These are phyloP conservation scores for Sebastes goodei DNA, from an alignment of 2,797 vertebrate species.

Conservation along the genomic window DNA sequence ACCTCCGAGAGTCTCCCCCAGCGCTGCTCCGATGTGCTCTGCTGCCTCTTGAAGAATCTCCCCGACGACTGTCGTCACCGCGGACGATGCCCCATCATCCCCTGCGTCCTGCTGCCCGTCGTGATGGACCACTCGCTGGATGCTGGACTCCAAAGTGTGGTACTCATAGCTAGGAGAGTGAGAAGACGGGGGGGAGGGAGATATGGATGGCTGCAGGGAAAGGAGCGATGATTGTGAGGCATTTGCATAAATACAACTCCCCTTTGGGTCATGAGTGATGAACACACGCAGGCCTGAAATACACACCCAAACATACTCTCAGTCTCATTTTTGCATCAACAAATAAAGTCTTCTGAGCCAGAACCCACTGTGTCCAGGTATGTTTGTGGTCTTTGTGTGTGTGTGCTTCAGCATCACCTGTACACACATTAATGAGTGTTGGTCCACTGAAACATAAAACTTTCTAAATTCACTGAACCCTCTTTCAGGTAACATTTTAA, in stretches of 20 bases:
- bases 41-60: constrained; percentile 94
- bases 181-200: constrained; percentile 34
- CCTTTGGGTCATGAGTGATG: constrained; percentile 44
- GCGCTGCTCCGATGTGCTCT: constrained; percentile 88
- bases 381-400: constrained; percentile 4
- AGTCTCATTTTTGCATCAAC: constrained; percentile 41
- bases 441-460: background rate
- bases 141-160: constrained; percentile 85
- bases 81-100: constrained; percentile 84
- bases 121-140: constrained; percentile 90
- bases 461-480: background rate
- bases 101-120: constrained; percentile 78
- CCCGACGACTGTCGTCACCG: constrained; percentile 81
- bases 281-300: constrained; percentile 45
- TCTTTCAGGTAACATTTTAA: background rate
- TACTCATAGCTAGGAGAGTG: constrained; percentile 82
- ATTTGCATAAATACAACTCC: constrained; percentile 68
- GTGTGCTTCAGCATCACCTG: background rate
- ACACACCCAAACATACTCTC: constrained; percentile 35
- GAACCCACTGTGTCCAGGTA: constrained; percentile 1
- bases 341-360: constrained; percentile 37
- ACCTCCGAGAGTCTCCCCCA: constrained; percentile 94
- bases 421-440: constrained; percentile 10
- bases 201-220: constrained; percentile 47
- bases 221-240: constrained; percentile 44